Percentiles rank a stretch among this genome's conserved stretches.
Evolutionary conservation across 2,797 vertebrate species (phyloP).

Genomic region (Sebastes diaconus): DNA sequence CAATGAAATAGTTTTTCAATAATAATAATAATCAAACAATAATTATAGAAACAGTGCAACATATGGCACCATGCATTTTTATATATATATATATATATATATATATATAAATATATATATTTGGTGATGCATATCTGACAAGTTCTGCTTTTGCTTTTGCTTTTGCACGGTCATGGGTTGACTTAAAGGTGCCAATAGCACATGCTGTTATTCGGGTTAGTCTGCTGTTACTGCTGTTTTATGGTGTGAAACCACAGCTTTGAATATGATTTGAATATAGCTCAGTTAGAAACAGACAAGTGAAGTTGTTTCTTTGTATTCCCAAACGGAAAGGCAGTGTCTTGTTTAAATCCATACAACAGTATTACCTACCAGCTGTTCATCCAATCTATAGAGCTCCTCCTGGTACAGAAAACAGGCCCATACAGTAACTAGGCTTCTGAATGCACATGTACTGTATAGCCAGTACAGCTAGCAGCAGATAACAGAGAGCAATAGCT

Average conservation of each 20-base stretch:
- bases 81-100: background rate
- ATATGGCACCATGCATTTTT: background rate
- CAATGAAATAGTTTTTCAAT: background rate
- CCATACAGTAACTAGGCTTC: background rate
- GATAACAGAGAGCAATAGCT: background rate
- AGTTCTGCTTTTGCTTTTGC: background rate
- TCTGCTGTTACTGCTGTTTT: background rate
- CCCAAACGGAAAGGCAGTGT: background rate
- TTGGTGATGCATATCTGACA: background rate
- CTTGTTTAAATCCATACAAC: conserved; percentile 12
- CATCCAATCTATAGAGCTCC: background rate
- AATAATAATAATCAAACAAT: background rate
- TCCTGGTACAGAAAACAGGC: background rate
- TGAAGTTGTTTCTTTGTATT: conserved; percentile 23
- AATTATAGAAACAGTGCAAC: background rate
- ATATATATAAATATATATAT: background rate
- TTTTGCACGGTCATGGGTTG: background rate
- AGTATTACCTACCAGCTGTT: background rate
- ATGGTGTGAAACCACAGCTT: conserved; percentile 30
- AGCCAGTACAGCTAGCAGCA: background rate
- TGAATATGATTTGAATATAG: conserved; percentile 71
- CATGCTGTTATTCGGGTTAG: background rate
- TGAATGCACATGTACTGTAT: background rate
- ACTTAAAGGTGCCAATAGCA: background rate
- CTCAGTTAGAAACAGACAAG: conserved; percentile 51